phyloP scores from a whole-genome alignment of 2,888 invertebrate species.

The Xestia xanthographa region DNA sequence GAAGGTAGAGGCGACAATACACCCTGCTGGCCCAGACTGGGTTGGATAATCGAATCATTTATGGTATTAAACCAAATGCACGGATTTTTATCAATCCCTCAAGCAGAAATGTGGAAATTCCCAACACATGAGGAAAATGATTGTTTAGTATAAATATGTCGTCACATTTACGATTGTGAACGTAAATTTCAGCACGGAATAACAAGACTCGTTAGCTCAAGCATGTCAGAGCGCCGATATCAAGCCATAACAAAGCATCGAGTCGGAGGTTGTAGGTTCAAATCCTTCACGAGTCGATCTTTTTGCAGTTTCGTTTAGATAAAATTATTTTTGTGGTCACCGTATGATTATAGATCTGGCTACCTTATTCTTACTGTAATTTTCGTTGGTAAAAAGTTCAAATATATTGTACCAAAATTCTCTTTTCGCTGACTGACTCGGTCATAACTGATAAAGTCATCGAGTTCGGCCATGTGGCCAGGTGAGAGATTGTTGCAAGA shows the following conservation, averaged over 20 bases:
- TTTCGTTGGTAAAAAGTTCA: neutral
- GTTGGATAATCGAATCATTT: no score
- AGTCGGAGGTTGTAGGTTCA: neutral
- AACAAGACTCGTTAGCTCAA: slow-evolving; percentile 67
- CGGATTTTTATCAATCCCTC: no score
- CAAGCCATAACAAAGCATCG: neutral
- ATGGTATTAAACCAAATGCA: no score
- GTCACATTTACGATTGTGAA: no score
- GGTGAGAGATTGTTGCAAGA: neutral
- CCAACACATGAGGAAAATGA: no score
- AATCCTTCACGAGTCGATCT: no score
- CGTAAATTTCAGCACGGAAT: no score
- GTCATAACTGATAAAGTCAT: neutral
- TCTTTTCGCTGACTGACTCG: neutral
- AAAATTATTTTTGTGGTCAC: neutral
- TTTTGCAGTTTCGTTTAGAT: neutral
- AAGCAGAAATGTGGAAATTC: no score
- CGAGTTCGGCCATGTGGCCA: neutral
- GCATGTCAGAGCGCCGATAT: slow-evolving; percentile 58
- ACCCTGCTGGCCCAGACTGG: no score
- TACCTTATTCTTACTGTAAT: no score
- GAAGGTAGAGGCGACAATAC: no score
- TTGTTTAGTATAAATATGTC: no score
- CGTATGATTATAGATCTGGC: neutral
- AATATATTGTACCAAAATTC: neutral